These are phyloP conservation scores for Manis crassicaudata DNA, from an alignment of 2,797 vertebrate species.

Conservation along the genomic window DNA sequence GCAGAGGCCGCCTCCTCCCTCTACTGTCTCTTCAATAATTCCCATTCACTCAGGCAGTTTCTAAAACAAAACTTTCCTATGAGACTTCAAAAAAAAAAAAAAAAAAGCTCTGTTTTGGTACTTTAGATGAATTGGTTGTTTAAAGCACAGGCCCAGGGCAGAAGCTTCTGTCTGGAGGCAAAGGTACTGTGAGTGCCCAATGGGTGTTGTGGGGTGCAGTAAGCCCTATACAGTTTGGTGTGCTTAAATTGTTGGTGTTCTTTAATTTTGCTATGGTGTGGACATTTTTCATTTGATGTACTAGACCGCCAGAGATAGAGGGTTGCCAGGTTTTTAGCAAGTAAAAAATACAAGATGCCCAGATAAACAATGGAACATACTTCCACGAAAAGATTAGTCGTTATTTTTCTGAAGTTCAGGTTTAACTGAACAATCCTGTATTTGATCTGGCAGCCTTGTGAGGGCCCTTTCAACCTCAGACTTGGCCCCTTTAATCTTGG, in stretches of 20 bases:
- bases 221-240: rapidly evolving
- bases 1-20: no score
- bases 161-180: background rate
- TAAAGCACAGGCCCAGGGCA: no score
- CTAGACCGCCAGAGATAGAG: background rate
- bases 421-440: background rate
- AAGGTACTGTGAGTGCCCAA: rapidly evolving
- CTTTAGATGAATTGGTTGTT: background rate
- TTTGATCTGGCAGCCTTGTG: background rate
- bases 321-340: background rate
- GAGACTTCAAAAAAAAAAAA: background rate
- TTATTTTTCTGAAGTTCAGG: background rate
- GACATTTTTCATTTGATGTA: background rate
- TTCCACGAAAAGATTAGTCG: background rate
- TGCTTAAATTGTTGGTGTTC: background rate
- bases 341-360: background rate
- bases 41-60: background rate
- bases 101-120: background rate
- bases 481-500: background rate
- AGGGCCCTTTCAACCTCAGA: background rate
- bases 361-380: background rate
- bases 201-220: rapidly evolving
- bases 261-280: background rate
- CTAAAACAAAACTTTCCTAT: background rate
- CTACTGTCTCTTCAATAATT: background rate